Evolutionary conservation across 2,888 invertebrate species (phyloP).

Genomic region (Thera britannica): DNA sequence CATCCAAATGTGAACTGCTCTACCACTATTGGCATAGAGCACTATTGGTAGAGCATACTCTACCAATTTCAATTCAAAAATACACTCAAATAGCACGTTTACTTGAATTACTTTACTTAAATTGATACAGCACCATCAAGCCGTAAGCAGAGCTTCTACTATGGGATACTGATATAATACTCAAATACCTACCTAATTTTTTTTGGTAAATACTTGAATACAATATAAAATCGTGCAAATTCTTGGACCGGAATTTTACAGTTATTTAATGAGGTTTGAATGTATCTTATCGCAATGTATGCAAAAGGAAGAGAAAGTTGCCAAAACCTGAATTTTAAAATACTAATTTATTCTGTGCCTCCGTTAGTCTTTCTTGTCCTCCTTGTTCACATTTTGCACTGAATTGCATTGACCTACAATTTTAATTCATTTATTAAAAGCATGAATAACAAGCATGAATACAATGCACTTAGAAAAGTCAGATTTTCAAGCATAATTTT

Average conservation of each 20-base stretch:
- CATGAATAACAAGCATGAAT: too few relatives aligned
- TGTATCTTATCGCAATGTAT: constrained; percentile 10
- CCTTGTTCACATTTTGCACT: not conserved
- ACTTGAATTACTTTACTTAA: too few relatives aligned
- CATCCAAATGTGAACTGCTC: too few relatives aligned
- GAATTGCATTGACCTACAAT: not conserved
- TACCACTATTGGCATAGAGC: too few relatives aligned
- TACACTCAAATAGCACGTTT: too few relatives aligned
- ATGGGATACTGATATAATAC: too few relatives aligned
- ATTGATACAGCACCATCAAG: too few relatives aligned
- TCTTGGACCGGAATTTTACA: not conserved
- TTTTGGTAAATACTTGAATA: not conserved
- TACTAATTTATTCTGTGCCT: constrained; percentile 21
- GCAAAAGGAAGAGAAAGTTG: constrained; percentile 23
- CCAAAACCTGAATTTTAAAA: constrained; percentile 23
- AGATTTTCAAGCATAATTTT: too few relatives aligned
- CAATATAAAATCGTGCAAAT: not conserved
- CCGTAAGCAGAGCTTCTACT: too few relatives aligned
- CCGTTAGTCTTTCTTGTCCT: constrained; percentile 9
- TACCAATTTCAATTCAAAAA: too few relatives aligned
- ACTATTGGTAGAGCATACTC: too few relatives aligned
- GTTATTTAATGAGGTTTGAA: constrained; percentile 3
- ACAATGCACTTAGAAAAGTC: too few relatives aligned
- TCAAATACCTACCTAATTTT: not conserved
- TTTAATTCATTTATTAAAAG: not conserved